These are phyloP conservation scores for Tympanuchus pallidicinctus DNA, from an alignment of 2,113 vertebrate genomes.

Conservation along the genomic window DNA sequence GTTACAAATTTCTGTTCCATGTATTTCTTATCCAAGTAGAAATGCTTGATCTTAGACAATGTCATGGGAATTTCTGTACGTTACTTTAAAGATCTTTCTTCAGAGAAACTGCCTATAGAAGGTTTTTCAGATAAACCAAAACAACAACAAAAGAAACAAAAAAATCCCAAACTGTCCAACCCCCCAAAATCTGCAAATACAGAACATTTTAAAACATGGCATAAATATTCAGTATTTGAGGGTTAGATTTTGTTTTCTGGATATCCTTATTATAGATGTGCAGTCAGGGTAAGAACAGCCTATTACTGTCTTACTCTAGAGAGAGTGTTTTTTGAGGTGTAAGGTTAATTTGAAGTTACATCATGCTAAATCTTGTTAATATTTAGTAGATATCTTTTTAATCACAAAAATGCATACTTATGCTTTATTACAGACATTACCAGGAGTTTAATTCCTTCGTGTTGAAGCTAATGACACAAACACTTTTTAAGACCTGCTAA, in stretches of 20 bases:
- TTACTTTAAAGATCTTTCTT: neutral
- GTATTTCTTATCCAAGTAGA: neutral
- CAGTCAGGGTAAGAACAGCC: neutral
- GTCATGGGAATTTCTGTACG: neutral
- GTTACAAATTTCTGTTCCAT: neutral
- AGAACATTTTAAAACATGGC: neutral
- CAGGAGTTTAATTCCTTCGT: neutral
- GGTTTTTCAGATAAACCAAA: neutral
- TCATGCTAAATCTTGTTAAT: neutral
- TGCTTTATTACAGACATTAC: neutral
- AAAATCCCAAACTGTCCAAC: neutral
- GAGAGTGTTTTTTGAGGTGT: neutral
- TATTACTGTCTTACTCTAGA: neutral
- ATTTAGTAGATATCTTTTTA: neutral
- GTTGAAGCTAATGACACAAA: neutral
- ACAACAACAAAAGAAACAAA: neutral
- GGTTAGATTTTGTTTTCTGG: neutral
- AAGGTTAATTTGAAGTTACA: neutral
- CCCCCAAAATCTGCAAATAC: neutral
- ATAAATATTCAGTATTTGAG: neutral
- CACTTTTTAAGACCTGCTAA: neutral
- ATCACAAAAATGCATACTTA: neutral
- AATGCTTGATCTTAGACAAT: neutral
- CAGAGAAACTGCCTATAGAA: neutral
- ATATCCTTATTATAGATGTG: neutral